Conservation (phyloP, 2,888 invertebrate genomes). For the Ernsta delagoae region DNA sequence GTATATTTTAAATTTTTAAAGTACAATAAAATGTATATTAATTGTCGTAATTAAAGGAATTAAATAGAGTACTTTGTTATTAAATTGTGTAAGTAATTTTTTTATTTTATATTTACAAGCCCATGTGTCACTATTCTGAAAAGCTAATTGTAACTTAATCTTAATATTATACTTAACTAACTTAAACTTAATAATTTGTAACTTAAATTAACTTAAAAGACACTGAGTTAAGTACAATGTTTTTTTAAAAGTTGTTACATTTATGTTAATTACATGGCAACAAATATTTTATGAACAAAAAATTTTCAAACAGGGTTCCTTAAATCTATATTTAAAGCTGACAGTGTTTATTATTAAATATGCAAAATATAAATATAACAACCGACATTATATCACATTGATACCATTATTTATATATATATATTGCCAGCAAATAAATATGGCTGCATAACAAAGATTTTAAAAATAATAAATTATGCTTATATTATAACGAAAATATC, state of each 20-base stretch:
- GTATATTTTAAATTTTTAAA: slow-evolving; percentile 30
- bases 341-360: slow-evolving; percentile 56
- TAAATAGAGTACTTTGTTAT: background rate
- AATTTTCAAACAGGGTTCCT: slow-evolving; percentile 43
- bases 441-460: too few relatives aligned
- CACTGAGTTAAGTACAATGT: background rate
- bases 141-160: background rate
- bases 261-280: background rate
- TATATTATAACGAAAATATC: too few relatives aligned
- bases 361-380: slow-evolving; percentile 68
- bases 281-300: background rate
- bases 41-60: too few relatives aligned
- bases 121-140: background rate
- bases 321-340: slow-evolving; percentile 69
- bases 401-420: slow-evolving; percentile 40
- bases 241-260: background rate
- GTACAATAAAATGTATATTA: too few relatives aligned
- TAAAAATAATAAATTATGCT: too few relatives aligned
- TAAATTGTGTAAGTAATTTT: background rate
- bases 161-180: too few relatives aligned
- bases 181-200: background rate
- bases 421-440: slow-evolving; percentile 9
- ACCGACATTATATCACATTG: slow-evolving; percentile 73
- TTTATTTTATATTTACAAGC: slow-evolving; percentile 10
- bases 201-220: background rate